Base-by-base conservation (phyloP, 2,888 invertebrate species). In the Monopis laevigella region DNA sequence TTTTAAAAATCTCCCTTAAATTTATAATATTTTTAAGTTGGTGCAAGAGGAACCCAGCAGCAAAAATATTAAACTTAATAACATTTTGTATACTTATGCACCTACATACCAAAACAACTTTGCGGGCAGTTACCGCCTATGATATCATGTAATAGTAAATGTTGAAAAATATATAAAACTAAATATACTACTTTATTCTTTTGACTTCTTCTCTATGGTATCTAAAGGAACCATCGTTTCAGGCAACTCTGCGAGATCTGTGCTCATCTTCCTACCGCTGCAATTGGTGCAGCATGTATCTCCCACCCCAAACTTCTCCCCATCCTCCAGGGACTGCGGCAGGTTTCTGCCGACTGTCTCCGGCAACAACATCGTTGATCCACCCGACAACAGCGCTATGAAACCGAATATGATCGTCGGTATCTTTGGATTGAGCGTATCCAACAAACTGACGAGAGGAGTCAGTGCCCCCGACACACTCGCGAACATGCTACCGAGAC, bases 401-500 rank as follows among this genome's bases (percentile, higher is more conserved):
- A 88, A 78, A 0, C 90, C 92, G 54, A 93, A 93, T 17, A 90
- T 82, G 2, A 88, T 84, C 0, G 91, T 88, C 0, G 93, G 93
- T 46, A 92, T 85, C 55, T 86, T 88, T 0, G 90, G 89, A 65
- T 91, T 88, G 13, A 92, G 83, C 0, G 89, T 88, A 61, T 92
- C 92, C 35, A 93, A 70, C 7, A 93, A 70, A 40, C 87, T 86
- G 18, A 93, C 88, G 28, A 93, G 67, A 0, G 93, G 93, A 0
- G 92, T 91, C 18, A 92, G 62, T 2, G 92, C 89, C 0, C 92
- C 92, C 2, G 92, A 89, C 2, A 91, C 78, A 71, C 93, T 88
- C 1, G 93, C 93, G 52, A 88, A 90, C 91, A 92, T 93, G 3
- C 92, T 89, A 2, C 92, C 92, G 17, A 93, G 71, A 0, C 93